phyloP scores from a whole-genome alignment of 2,888 invertebrate genomes.

The Ceratothoa steindachneri region DNA sequence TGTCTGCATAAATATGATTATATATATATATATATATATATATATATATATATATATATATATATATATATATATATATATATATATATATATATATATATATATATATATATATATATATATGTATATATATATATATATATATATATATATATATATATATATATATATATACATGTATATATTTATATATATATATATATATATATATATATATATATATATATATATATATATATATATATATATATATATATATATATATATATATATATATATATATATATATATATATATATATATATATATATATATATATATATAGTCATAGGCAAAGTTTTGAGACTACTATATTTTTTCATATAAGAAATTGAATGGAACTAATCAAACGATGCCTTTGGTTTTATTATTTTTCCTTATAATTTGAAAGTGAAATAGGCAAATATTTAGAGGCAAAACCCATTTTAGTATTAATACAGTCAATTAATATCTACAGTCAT shows the following conservation, averaged over 20 bases:
- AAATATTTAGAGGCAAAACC: too few relatives aligned
- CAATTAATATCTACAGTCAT: too few relatives aligned
- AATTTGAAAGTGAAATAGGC: too few relatives aligned
- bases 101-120: slow-evolving; percentile 2
- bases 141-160: slow-evolving; percentile 23
- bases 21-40: slow-evolving; percentile 11
- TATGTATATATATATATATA: slow-evolving; percentile 17
- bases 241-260: slow-evolving; percentile 8
- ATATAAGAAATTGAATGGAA: too few relatives aligned
- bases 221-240: slow-evolving; percentile 6
- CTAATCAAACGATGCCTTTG: too few relatives aligned
- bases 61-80: slow-evolving; percentile 9
- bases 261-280: background rate
- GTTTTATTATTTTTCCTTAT: too few relatives aligned
- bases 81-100: slow-evolving; percentile 16
- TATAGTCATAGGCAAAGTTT: background rate
- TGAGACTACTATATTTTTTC: too few relatives aligned
- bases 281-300: slow-evolving; percentile 7
- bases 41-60: slow-evolving; percentile 11
- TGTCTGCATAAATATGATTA: slow-evolving; percentile 15
- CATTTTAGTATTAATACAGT: too few relatives aligned
- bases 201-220: slow-evolving; percentile 3
- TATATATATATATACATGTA: slow-evolving; percentile 21
- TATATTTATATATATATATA: background rate
- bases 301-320: background rate